These are phyloP conservation scores for Potamarius usumacintae DNA, from an alignment of 2,113 vertebrate genomes.

Conservation along the genomic window DNA sequence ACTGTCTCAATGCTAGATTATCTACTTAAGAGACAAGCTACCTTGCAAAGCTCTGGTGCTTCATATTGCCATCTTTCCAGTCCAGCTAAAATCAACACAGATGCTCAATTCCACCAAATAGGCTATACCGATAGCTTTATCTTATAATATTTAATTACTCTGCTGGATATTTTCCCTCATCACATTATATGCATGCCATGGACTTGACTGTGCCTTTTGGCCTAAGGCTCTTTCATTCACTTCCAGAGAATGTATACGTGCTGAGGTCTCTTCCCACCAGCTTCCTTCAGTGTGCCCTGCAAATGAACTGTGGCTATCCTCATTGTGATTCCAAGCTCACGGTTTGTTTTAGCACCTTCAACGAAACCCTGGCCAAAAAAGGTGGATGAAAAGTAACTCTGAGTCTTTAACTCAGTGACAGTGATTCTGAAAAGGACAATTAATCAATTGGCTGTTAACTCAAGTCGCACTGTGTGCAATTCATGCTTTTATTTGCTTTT, in stretches of 20 bases:
- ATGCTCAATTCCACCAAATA: background rate
- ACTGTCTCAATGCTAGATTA: slow-evolving; percentile 38
- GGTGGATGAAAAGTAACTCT: slow-evolving; percentile 29
- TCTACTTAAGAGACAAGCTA: slow-evolving; percentile 41
- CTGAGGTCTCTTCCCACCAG: slow-evolving; percentile 31
- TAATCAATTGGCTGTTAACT: slow-evolving; percentile 36
- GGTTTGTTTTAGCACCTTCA: slow-evolving; percentile 25
- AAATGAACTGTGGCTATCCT: slow-evolving; percentile 42
- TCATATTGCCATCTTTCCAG: background rate
- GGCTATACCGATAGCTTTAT: background rate
- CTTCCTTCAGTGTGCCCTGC: slow-evolving; percentile 39
- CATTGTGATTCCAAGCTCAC: slow-evolving; percentile 48
- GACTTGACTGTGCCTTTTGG: slow-evolving; percentile 32
- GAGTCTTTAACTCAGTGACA: slow-evolving; percentile 13
- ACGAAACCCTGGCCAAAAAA: background rate
- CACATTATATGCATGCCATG: slow-evolving; percentile 35
- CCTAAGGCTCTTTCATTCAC: slow-evolving; percentile 42
- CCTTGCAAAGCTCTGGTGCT: slow-evolving; percentile 23
- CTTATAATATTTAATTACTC: slow-evolving; percentile 39
- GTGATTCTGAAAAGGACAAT: background rate
- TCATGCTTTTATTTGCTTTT: background rate
- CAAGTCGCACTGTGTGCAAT: slow-evolving; percentile 2
- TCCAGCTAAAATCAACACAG: background rate
- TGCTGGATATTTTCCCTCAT: slow-evolving; percentile 20
- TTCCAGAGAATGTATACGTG: slow-evolving; percentile 14